These are phyloP conservation scores for Chamaea fasciata DNA, from an alignment of 2,113 vertebrate species.

Conservation along the genomic window DNA sequence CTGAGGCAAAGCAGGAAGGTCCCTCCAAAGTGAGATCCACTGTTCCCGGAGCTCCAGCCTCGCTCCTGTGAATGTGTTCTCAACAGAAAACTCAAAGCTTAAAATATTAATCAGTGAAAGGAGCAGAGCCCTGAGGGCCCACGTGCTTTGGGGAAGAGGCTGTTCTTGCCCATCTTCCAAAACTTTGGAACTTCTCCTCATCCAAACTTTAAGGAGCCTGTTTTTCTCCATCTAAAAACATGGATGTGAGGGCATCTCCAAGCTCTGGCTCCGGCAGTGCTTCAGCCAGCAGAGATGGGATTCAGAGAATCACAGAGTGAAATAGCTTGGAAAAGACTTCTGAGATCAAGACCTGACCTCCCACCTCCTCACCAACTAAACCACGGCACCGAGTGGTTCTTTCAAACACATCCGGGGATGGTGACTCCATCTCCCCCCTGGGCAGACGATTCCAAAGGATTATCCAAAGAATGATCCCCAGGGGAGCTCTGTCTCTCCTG, in stretches of 20 bases:
- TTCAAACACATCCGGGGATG: background rate
- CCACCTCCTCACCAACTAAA: background rate
- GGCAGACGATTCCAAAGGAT: background rate
- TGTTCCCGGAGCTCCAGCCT: background rate
- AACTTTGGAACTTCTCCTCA: too few species aligned
- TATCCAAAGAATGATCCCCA: background rate
- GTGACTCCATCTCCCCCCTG: background rate
- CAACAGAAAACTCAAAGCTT: background rate
- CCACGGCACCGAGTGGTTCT: background rate
- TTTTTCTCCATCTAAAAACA: background rate
- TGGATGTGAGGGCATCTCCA: background rate
- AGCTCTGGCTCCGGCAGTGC: background rate
- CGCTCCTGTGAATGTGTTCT: background rate
- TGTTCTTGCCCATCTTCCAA: too few species aligned
- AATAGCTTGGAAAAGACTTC: background rate
- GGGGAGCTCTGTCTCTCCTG: background rate
- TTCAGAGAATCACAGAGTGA: background rate
- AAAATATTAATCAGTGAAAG: background rate
- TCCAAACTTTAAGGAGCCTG: background rate
- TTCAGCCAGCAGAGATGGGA: background rate
- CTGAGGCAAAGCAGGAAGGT: accelerated
- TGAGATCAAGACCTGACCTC: background rate
- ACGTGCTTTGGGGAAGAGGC: background rate
- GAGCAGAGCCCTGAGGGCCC: background rate
- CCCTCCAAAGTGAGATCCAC: background rate